phyloP scores from a whole-genome alignment of 2,888 invertebrate species.

The Alitta virens region DNA sequence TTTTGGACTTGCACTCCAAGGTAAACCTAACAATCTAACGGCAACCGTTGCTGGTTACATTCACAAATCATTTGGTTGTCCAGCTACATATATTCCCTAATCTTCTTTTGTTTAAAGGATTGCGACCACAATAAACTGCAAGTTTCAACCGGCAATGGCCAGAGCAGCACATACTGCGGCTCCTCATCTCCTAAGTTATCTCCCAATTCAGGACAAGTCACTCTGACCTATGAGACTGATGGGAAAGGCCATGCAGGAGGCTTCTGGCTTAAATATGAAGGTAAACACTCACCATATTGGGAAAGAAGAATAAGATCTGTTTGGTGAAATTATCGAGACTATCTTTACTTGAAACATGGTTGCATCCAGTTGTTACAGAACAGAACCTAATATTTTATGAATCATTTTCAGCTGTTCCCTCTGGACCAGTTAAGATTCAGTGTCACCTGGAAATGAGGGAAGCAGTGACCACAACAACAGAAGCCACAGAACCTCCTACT shows the following conservation, averaged over 20 bases:
- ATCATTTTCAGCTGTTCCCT: slow-evolving; percentile 7
- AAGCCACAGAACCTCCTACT: not conserved
- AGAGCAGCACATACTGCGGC: slow-evolving; percentile 11
- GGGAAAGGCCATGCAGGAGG: slow-evolving; percentile 2
- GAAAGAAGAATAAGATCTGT: no score
- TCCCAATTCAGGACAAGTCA: not conserved
- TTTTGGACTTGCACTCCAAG: slow-evolving; percentile 15
- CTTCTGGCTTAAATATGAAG: slow-evolving; percentile 25
- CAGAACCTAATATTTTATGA: no score
- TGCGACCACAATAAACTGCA: slow-evolving; percentile 11
- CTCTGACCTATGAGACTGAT: slow-evolving; percentile 9
- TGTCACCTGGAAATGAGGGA: not conserved
- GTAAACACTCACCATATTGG: slow-evolving; percentile 11
- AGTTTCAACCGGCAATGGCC: slow-evolving; percentile 1
- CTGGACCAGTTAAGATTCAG: slow-evolving; percentile 1
- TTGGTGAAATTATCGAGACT: no score
- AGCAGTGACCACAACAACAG: not conserved
- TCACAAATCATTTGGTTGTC: not conserved
- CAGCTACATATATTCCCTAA: not conserved
- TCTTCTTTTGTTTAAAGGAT: not conserved
- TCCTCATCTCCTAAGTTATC: not conserved
- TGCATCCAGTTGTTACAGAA: no score
- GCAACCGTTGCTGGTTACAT: not conserved
- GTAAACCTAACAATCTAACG: no score
- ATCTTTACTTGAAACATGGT: no score